phyloP scores from a whole-genome alignment of 1,140 invertebrate species.

The Bathynomus jamesi region DNA sequence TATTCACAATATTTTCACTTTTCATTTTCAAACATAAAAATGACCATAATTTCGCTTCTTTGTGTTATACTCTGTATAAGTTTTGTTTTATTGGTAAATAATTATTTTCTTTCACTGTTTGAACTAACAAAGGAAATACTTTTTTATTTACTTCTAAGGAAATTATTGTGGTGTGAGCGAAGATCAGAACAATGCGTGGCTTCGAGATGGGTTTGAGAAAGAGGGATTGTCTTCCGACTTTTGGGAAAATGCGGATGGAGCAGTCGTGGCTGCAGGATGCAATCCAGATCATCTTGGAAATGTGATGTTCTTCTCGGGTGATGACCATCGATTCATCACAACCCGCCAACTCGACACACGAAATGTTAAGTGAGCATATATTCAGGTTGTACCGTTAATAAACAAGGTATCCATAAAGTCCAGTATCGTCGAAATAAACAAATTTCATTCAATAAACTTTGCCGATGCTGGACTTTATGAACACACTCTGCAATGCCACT shows the following conservation, averaged over 20 bases:
- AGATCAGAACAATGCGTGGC: neutral
- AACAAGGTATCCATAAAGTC: neutral
- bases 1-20: too few species aligned
- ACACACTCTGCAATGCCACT: too few species aligned
- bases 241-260: constrained; percentile 19
- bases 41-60: too few species aligned
- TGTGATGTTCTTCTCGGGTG: constrained; percentile 17
- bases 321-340: constrained; percentile 8
- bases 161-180: constrained; percentile 22
- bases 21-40: too few species aligned
- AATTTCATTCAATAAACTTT: too few species aligned
- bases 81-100: too few species aligned
- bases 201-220: constrained; percentile 12
- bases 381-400: neutral
- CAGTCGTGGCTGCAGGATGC: constrained; percentile 7
- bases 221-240: neutral
- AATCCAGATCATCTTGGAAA: constrained; percentile 8
- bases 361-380: constrained; percentile 17
- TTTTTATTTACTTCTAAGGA: constrained; percentile 10
- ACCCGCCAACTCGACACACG: constrained; percentile 21
- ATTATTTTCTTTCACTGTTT: too few species aligned
- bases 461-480: too few species aligned
- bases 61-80: too few species aligned
- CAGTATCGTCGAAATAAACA: too few species aligned
- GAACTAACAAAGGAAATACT: too few species aligned